Base-by-base conservation (phyloP, 1,140 invertebrate genomes). In the Oryctes rhinoceros region DNA sequence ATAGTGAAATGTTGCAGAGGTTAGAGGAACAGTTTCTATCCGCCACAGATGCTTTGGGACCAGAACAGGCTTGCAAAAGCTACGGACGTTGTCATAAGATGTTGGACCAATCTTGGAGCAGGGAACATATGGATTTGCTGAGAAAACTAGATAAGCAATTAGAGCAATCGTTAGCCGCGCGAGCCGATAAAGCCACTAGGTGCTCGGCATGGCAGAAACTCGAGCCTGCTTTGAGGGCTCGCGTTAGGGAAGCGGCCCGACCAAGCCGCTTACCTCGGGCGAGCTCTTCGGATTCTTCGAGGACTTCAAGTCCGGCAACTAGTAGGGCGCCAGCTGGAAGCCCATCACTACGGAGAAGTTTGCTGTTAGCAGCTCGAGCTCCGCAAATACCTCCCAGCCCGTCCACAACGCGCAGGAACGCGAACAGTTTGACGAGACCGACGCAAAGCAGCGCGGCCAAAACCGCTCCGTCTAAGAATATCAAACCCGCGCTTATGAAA, bases 21-120 rank as follows among this genome's bases (percentile, higher is more conserved):
- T 35, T 80, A 3, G 93, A 94, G 85, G 91, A 93, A 75, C 90
- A 92, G 79, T 89, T 95, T 67, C 83, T 94, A 18, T 89, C 91
- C 3, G 91, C 93, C 0, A 90, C 93, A 4, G 91, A 91, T 47
- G 88, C 90, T 15, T 84, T 94, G 10, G 90, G 91, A 0, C 91
- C 93, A 0, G 93, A 95, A 83, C 92, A 94, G 86, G 93, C 93
- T 0, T 94, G 94, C 84, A 90, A 91, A 78, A 92, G 92, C 85
- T 93, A 94, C 82, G 88, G 89, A 49, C 87, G 89, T 4, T 85
- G 84, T 62, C 85, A 85, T 79, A 86, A 86, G 80, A 84, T 85
- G 83, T 71, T 86, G 18, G 84, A 86, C 39, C 82, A 84, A 76
- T 67, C 74, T 9, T 86, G 85, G 85, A 84, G 79, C 30, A 78